Evolutionary conservation across 2,888 invertebrate genomes (phyloP).

Genomic region (Acleris cristana): DNA sequence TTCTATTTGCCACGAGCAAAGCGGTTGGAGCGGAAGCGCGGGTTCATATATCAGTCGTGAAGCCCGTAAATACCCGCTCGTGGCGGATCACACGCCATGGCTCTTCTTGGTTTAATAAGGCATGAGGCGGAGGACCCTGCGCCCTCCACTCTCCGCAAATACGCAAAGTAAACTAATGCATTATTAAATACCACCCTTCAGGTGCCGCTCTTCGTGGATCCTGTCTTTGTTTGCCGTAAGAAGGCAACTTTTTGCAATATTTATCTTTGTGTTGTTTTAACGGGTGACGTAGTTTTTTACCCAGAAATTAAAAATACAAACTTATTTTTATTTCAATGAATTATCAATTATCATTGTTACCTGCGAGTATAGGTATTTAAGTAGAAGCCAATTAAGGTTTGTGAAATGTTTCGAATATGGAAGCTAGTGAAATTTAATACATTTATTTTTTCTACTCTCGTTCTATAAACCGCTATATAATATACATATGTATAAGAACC

Average conservation of each 20-base stretch:
- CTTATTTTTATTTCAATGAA: no score
- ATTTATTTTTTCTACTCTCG: no score
- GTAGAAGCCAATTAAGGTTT: no score
- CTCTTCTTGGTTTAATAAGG: slow-evolving; percentile 65
- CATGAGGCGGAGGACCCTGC: slow-evolving; percentile 57
- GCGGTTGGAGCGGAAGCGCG: slow-evolving; percentile 59
- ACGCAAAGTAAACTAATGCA: slow-evolving; percentile 70
- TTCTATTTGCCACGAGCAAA: slow-evolving; percentile 48
- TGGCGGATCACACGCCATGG: slow-evolving; percentile 50
- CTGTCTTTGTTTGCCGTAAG: slow-evolving; percentile 11
- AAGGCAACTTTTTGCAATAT: slow-evolving; percentile 2
- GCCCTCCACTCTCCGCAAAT: slow-evolving; percentile 54
- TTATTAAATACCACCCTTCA: slow-evolving; percentile 68
- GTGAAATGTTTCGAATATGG: no score
- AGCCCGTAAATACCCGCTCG: slow-evolving; percentile 64
- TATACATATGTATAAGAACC: no score
- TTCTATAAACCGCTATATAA: no score
- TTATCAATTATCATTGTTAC: no score
- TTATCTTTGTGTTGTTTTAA: background rate
- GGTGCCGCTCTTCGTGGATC: slow-evolving; percentile 12
- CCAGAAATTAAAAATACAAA: background rate
- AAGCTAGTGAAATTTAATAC: no score
- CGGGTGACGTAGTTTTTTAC: background rate
- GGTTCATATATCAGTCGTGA: slow-evolving; percentile 71
- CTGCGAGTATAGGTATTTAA: no score